These are phyloP conservation scores for Drosophila kanapiae DNA, from an alignment of 1,140 invertebrate species.

Conservation along the genomic window DNA sequence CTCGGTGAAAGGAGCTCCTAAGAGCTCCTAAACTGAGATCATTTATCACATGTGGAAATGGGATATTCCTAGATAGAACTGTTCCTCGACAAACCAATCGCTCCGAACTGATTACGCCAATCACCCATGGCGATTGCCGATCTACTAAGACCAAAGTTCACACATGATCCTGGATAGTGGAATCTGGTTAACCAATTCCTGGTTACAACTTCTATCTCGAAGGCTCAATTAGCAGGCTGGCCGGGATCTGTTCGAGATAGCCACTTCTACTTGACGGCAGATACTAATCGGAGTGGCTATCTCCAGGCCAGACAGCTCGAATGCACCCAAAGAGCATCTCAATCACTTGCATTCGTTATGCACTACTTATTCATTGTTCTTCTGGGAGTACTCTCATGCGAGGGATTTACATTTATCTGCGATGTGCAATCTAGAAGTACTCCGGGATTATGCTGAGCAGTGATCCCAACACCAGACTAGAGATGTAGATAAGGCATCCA, in stretches of 20 bases:
- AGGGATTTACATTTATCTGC: constrained; percentile 46
- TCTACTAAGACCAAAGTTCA: constrained; percentile 50
- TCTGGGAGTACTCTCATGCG: constrained; percentile 7
- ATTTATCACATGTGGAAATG: constrained; percentile 41
- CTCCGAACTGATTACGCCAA: constrained; percentile 25
- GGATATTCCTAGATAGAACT: constrained; percentile 16
- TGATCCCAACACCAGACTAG: constrained; percentile 23
- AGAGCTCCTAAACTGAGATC: constrained; percentile 19
- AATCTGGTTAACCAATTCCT: constrained; percentile 69
- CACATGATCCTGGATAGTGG: constrained; percentile 60
- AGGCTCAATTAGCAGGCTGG: constrained; percentile 21
- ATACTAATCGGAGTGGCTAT: constrained; percentile 51
- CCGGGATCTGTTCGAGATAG: constrained; percentile 23
- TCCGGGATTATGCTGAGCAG: constrained; percentile 35
- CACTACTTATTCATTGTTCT: constrained; percentile 29
- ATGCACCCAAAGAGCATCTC: constrained; percentile 30
- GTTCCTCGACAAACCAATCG: constrained; percentile 37
- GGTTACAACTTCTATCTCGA: constrained; percentile 42
- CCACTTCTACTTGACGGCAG: constrained; percentile 38
- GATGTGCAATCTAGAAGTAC: constrained; percentile 49
- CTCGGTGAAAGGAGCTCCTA: constrained; percentile 1
- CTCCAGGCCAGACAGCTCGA: constrained; percentile 24
- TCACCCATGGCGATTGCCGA: not conserved
- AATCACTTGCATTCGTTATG: constrained; percentile 35
- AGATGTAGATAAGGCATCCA: constrained; percentile 55